Conservation (phyloP, 2,888 invertebrate genomes). For the Atrina japonica region DNA sequence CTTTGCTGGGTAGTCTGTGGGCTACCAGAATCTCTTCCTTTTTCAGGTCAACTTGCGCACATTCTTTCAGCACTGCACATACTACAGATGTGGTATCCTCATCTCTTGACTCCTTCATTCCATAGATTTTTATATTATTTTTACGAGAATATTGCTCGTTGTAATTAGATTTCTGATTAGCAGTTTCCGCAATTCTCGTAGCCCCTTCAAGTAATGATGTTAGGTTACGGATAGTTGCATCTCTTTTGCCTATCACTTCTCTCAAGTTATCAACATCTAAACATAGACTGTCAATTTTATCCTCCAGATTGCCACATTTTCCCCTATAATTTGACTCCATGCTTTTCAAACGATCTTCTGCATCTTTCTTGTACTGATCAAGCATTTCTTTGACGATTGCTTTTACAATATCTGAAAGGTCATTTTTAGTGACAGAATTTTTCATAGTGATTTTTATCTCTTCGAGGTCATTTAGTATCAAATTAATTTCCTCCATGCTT, state of each 20-base stretch:
- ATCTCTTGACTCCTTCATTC: slow-evolving; percentile 5
- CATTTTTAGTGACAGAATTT: not conserved
- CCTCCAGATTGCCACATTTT: slow-evolving; percentile 5
- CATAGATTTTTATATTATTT: slow-evolving; percentile 7
- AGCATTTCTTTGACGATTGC: slow-evolving; percentile 5
- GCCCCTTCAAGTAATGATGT: not conserved
- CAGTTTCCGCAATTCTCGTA: not conserved
- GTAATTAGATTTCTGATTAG: not conserved
- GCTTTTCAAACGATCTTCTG: slow-evolving; percentile 2
- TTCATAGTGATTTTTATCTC: slow-evolving; percentile 8
- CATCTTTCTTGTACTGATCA: slow-evolving; percentile 2
- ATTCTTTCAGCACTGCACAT: not conserved
- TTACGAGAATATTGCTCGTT: slow-evolving; percentile 9
- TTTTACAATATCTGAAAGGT: slow-evolving; percentile 1
- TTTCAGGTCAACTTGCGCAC: not conserved
- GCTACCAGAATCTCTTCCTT: not conserved
- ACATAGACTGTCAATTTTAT: not conserved
- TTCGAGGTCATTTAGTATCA: not conserved
- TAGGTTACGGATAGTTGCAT: slow-evolving; percentile 1
- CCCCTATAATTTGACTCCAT: not conserved
- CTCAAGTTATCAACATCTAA: slow-evolving; percentile 2
- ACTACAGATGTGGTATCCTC: not conserved
- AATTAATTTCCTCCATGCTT: not conserved
- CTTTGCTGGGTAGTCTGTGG: slow-evolving; percentile 10
- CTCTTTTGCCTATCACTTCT: slow-evolving; percentile 3